Evolutionary conservation across 2,113 vertebrate genomes (phyloP).

Genomic region (Brevimyrus niger): DNA sequence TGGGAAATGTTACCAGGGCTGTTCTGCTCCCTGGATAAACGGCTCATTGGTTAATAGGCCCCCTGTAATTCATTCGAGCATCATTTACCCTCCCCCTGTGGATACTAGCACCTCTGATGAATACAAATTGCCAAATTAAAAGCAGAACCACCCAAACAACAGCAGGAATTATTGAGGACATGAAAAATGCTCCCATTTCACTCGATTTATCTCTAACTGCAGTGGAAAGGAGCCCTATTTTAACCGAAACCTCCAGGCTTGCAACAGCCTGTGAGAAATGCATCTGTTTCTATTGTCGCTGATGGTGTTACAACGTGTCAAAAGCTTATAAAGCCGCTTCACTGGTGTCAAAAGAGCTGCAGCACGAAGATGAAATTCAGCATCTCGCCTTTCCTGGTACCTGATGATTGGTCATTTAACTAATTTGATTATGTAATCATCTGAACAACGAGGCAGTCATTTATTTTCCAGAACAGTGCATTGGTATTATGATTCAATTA

Average conservation of each 20-base stretch:
- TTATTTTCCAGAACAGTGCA: not conserved
- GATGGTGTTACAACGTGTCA: not conserved
- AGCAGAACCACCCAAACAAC: slow-evolving; percentile 21
- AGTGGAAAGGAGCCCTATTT: not conserved
- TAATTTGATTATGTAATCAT: not conserved
- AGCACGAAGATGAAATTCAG: not conserved
- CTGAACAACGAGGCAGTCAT: slow-evolving; percentile 1
- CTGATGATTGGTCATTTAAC: not conserved
- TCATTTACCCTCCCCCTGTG: slow-evolving; percentile 21
- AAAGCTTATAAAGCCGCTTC: not conserved
- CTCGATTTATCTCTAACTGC: slow-evolving; percentile 30
- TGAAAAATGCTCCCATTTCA: slow-evolving; percentile 28
- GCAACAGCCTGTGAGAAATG: not conserved
- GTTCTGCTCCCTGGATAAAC: slow-evolving; percentile 21
- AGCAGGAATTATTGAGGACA: not conserved
- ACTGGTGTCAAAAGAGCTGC: not conserved
- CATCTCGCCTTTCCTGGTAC: not conserved
- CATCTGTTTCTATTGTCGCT: not conserved
- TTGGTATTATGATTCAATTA: not conserved
- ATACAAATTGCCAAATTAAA: slow-evolving; percentile 31
- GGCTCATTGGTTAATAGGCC: slow-evolving; percentile 23
- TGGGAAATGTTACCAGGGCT: not conserved
- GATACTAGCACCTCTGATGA: slow-evolving; percentile 28
- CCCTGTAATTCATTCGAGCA: slow-evolving; percentile 30
- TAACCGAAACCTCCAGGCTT: not conserved